Percentiles rank a stretch among this genome's conserved stretches.
phyloP scores from a whole-genome alignment of 2,113 vertebrate species.

The Pelvicachromis taeniatus region DNA sequence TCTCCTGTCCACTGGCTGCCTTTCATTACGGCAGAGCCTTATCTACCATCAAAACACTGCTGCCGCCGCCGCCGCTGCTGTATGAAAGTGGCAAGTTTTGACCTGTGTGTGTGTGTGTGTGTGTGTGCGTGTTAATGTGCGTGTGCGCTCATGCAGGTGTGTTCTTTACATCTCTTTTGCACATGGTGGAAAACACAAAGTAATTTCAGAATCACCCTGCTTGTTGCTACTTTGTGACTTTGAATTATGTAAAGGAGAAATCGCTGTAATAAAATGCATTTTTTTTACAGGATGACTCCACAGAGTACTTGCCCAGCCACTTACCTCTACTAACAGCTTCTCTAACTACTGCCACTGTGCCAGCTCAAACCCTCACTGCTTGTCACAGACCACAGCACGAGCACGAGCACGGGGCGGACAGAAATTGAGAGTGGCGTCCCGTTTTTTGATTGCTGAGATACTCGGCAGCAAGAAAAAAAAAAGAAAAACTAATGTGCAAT shows the following conservation, averaged over 20 bases:
- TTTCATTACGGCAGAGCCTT: constrained; percentile 41
- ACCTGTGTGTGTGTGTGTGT: not conserved
- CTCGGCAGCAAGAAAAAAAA: not conserved
- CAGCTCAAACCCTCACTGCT: constrained; percentile 24
- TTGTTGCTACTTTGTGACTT: not conserved
- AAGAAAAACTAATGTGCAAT: constrained; percentile 53
- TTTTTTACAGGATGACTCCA: not conserved
- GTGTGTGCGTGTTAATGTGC: not conserved
- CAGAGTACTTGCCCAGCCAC: constrained; percentile 19
- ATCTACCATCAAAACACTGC: constrained; percentile 38
- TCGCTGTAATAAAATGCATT: not conserved
- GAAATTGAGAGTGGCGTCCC: not conserved
- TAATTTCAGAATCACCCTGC: not conserved
- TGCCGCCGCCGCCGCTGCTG: not conserved
- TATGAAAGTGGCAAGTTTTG: constrained; percentile 19
- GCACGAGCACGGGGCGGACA: not conserved
- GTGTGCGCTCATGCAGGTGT: not conserved
- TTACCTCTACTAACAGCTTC: constrained; percentile 33
- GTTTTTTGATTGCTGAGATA: constrained; percentile 32
- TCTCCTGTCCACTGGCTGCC: constrained; percentile 23
- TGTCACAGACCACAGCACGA: constrained; percentile 25
- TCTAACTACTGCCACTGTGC: constrained; percentile 20
- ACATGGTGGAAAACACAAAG: not conserved
- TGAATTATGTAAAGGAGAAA: not conserved
- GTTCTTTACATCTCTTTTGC: not conserved